Base-by-base conservation (phyloP, 2,888 invertebrate genomes). In the Archips crataeganus region DNA sequence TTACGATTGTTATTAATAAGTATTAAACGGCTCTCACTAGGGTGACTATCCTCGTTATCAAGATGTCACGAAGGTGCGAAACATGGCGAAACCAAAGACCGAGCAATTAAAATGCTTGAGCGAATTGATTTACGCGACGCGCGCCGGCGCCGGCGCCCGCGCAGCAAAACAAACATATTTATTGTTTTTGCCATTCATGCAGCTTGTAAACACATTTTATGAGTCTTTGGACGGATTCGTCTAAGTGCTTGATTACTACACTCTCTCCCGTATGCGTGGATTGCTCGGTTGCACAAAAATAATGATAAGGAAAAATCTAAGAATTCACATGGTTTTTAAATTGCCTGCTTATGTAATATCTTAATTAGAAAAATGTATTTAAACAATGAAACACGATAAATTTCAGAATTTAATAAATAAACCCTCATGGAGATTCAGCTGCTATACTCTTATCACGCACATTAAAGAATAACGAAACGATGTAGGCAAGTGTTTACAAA, bases 21-120 rank as follows among this genome's bases (percentile, higher is more conserved):
- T 86, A 87, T 84, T 85, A 87, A 87, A 87, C 82, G 78, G 81
- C 51, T 51, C 59, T 79, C 75, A 77, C 75, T 77, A 71, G 71
- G 10, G 80, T 81, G 84, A 81, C 84, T 82, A 77, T 64, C 59
- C 51, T 81, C 80, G 80, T 82, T 88, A 86, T 85, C 87, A 82
- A 82, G 86, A 83, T 84, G 79, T 78, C 76, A 75, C 70, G 77
- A 79, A 87, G 84, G 88, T 87, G 87, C 84, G 85, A 87, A 88
- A 81, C 80, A 82, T 85, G 85, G 85, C 83, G 85, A 87, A 88
- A 83, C 79, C 82, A 78, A 82, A 86, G 80, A 81, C 80, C 80
- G 76, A 77, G 83, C 83, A 85, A 86, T 85, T 86, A 85, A 85
- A 86, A 85, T 84, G 81, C 82, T 81, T 75, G 75, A 78, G 77